Evolutionary conservation across 1,140 invertebrate genomes (phyloP).

Genomic region (Aphelinus certus): DNA sequence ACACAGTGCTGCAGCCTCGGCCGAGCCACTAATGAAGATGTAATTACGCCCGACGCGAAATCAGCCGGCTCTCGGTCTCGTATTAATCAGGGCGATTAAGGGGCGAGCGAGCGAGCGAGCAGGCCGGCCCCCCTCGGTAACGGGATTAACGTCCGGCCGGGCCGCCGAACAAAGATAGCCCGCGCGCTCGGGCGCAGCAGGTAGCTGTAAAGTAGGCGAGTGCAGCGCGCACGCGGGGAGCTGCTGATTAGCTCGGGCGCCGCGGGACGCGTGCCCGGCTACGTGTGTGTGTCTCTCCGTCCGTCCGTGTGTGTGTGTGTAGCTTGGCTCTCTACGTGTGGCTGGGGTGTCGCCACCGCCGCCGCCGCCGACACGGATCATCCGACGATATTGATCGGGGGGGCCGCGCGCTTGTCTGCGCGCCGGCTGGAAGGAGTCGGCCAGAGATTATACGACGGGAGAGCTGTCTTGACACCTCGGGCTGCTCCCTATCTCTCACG

Average conservation of each 20-base stretch:
- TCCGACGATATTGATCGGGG: too few species aligned
- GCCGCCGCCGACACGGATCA: too few species aligned
- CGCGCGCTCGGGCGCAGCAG: not conserved
- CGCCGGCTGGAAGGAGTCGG: too few species aligned
- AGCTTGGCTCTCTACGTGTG: too few species aligned
- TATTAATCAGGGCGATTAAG: constrained; percentile 57
- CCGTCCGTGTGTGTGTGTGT: too few species aligned
- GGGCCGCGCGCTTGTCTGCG: too few species aligned
- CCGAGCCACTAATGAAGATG: constrained; percentile 63
- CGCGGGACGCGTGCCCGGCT: not conserved
- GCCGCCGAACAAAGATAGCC: constrained; percentile 31
- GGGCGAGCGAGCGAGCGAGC: constrained; percentile 27
- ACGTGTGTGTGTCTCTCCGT: too few species aligned
- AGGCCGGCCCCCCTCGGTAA: constrained; percentile 43
- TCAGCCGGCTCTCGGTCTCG: constrained; percentile 39
- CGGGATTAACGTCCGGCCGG: constrained; percentile 52
- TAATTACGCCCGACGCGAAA: constrained; percentile 49
- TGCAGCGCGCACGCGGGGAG: not conserved
- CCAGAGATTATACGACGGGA: too few species aligned
- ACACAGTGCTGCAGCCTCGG: constrained; percentile 27
- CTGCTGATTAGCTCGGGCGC: not conserved
- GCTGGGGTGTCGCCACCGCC: too few species aligned
- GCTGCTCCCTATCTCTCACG: too few species aligned
- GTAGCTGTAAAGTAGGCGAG: too few species aligned
- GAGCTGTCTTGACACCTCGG: too few species aligned